phyloP scores from a whole-genome alignment of 2,888 invertebrate genomes.

The Eledona agricola region DNA sequence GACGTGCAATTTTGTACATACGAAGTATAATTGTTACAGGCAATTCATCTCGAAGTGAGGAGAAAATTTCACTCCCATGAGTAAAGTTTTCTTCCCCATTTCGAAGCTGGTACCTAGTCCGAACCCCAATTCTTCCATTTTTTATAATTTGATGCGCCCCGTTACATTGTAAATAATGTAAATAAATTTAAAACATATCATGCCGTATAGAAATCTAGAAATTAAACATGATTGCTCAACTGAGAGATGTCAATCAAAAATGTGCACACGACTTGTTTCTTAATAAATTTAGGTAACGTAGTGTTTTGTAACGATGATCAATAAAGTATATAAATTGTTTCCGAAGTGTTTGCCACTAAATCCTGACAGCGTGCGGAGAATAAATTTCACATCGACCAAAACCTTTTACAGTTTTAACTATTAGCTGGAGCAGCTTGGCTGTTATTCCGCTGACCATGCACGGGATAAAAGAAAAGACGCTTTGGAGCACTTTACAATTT shows the following conservation, averaged over 20 bases:
- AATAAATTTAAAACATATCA: slow-evolving; percentile 46
- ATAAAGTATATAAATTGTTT: slow-evolving; percentile 42
- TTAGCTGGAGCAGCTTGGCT: background rate
- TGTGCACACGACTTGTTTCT: slow-evolving; percentile 41
- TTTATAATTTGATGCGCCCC: too few relatives aligned
- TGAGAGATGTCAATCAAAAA: slow-evolving; percentile 43
- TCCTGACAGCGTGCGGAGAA: slow-evolving; percentile 1
- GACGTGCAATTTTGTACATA: slow-evolving; percentile 27
- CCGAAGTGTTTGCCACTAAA: background rate
- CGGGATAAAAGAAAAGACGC: slow-evolving; percentile 12
- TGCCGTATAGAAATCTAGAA: slow-evolving; percentile 36
- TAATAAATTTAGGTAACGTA: slow-evolving; percentile 37
- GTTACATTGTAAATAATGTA: slow-evolving; percentile 44
- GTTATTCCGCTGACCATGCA: slow-evolving; percentile 24
- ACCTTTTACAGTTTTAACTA: slow-evolving; percentile 10
- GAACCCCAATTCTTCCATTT: slow-evolving; percentile 38
- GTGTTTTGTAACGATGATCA: slow-evolving; percentile 45
- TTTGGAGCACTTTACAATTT: slow-evolving; percentile 18
- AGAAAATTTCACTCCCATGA: too few relatives aligned
- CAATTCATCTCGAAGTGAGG: too few relatives aligned
- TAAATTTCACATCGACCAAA: background rate
- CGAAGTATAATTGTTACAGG: too few relatives aligned
- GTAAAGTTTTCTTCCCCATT: too few relatives aligned
- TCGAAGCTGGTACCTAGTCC: slow-evolving; percentile 9
- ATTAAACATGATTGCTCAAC: slow-evolving; percentile 43